A percentile compares a stretch with the other conserved stretches of the same genome.
Evolutionary conservation across 1,140 invertebrate species (phyloP).

Genomic region (Lucilia cuprina): DNA sequence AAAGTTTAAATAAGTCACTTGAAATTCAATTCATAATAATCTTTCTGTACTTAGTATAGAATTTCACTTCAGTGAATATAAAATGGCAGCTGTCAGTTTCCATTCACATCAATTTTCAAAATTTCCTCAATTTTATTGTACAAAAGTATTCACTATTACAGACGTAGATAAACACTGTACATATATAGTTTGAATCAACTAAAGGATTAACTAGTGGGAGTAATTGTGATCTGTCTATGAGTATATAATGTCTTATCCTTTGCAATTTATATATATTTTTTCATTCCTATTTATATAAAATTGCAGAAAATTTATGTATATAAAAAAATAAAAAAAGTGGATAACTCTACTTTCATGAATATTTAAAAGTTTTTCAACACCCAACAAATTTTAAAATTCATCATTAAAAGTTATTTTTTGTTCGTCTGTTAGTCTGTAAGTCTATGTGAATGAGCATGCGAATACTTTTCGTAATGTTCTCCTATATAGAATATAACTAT

Average conservation of each 20-base stretch:
- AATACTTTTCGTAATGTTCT: not conserved
- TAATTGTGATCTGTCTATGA: not conserved
- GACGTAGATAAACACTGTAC: too few species aligned
- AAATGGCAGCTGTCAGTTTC: slow-evolving; percentile 6
- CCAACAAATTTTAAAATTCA: slow-evolving; percentile 26
- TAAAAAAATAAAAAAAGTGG: not conserved
- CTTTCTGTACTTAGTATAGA: not conserved
- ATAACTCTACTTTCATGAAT: slow-evolving; percentile 15
- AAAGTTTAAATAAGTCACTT: slow-evolving; percentile 12
- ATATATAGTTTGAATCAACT: not conserved
- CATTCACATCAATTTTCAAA: not conserved
- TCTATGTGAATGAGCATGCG: not conserved
- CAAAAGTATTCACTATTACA: not conserved
- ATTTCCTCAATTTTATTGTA: not conserved
- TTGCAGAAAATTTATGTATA: not conserved
- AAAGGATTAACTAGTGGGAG: not conserved
- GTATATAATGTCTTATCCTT: not conserved
- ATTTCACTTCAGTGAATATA: not conserved
- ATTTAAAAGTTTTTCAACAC: slow-evolving; percentile 30
- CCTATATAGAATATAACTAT: not conserved
- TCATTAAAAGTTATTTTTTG: slow-evolving; percentile 28
- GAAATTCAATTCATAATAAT: slow-evolving; percentile 10
- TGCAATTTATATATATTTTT: not conserved
- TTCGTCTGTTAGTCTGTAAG: not conserved
- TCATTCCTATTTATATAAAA: not conserved